Conservation (phyloP, 2,888 invertebrate species). For the Agriopis marginaria region DNA sequence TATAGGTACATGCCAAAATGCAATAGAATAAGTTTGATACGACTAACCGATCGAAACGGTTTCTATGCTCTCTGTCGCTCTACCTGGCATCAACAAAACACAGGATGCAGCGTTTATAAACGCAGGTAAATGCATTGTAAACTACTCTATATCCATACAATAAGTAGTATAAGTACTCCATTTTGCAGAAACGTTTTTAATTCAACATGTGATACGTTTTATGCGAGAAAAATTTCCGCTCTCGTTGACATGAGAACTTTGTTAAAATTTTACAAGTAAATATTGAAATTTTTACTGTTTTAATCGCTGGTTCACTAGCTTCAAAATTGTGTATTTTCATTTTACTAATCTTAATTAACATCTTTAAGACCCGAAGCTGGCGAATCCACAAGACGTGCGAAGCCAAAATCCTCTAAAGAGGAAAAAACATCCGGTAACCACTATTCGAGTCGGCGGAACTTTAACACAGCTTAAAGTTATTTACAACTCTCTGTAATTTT, state of each 20-base stretch:
- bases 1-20: background rate
- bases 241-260: background rate
- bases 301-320: background rate
- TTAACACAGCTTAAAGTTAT: background rate
- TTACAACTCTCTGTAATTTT: background rate
- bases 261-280: too few species aligned
- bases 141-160: slow-evolving; percentile 15
- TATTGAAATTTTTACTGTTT: background rate
- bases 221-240: slow-evolving; percentile 1
- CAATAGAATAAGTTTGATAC: background rate
- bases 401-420: too few species aligned
- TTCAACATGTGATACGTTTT: slow-evolving; percentile 26
- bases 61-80: slow-evolving; percentile 44
- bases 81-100: slow-evolving; percentile 56
- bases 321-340: background rate
- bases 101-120: slow-evolving; percentile 62
- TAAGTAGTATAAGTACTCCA: slow-evolving; percentile 23
- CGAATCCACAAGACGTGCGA: too few species aligned
- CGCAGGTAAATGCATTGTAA: slow-evolving; percentile 55
- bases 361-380: too few species aligned
- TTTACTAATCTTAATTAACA: background rate
- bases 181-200: slow-evolving; percentile 54
- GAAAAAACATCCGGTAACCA: background rate
- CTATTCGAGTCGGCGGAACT: background rate
- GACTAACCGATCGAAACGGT: slow-evolving; percentile 41